These are phyloP conservation scores for Dipodomys stephensi DNA, from an alignment of 2,113 vertebrate genomes.

Conservation along the genomic window DNA sequence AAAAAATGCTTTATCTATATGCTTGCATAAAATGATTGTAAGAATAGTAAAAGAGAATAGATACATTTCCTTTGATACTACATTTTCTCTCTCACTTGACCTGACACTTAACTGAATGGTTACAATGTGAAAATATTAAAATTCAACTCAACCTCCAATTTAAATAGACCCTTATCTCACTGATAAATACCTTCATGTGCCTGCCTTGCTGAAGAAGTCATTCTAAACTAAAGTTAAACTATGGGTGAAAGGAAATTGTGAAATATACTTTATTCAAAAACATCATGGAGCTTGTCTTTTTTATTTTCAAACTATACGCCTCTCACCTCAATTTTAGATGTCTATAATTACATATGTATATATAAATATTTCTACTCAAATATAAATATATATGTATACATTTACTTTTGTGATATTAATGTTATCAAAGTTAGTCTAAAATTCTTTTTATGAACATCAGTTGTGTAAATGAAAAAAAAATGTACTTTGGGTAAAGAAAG, in stretches of 20 bases:
- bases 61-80: background rate
- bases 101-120: background rate
- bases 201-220: background rate
- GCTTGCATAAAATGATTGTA: conserved; percentile 31
- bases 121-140: background rate
- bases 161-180: background rate
- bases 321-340: conserved; percentile 15
- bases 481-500: conserved; percentile 50
- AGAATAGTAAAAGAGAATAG: background rate
- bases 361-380: no score
- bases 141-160: background rate
- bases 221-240: background rate
- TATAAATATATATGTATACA: background rate
- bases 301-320: background rate
- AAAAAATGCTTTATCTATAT: background rate
- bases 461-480: conserved; percentile 37
- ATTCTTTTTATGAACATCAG: conserved; percentile 48
- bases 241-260: conserved; percentile 3
- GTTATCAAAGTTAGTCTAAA: background rate
- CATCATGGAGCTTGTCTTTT: background rate
- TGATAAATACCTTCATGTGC: background rate
- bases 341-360: background rate
- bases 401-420: conserved; percentile 1
- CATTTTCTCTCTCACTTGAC: background rate
- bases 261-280: background rate